phyloP scores from a whole-genome alignment of 2,113 vertebrate genomes.

The Erpornis zantholeuca region DNA sequence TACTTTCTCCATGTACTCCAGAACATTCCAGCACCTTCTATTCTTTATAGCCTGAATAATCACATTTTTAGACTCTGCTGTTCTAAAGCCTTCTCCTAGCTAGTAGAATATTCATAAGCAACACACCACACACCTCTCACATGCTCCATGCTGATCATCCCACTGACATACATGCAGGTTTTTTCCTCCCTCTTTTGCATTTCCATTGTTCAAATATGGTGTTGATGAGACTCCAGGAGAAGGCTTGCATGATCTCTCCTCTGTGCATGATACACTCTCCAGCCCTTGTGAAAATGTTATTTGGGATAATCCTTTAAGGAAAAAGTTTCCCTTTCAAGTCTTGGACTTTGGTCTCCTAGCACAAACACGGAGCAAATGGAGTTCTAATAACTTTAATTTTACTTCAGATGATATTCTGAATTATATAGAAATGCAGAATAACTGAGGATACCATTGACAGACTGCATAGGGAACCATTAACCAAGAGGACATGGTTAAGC shows the following conservation, averaged over 20 bases:
- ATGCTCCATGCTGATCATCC: neutral
- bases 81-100: neutral
- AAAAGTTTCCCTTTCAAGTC: neutral
- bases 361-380: neutral
- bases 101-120: neutral
- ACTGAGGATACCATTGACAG: neutral
- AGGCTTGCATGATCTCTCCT: neutral
- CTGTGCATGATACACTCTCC: neutral
- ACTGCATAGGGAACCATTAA: neutral
- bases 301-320: neutral
- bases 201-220: neutral
- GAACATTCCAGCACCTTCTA: neutral
- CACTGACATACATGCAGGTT: neutral
- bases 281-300: neutral
- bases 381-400: neutral
- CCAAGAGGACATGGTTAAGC: neutral
- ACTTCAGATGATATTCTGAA: neutral
- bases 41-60: neutral
- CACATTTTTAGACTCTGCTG: neutral
- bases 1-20: neutral
- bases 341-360: neutral
- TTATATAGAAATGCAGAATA: neutral
- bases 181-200: neutral
- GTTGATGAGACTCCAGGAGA: neutral
- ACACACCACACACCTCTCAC: neutral